Evolutionary conservation across 2,113 vertebrate species (phyloP).

Genomic region (Tenebrosternarchus preto): DNA sequence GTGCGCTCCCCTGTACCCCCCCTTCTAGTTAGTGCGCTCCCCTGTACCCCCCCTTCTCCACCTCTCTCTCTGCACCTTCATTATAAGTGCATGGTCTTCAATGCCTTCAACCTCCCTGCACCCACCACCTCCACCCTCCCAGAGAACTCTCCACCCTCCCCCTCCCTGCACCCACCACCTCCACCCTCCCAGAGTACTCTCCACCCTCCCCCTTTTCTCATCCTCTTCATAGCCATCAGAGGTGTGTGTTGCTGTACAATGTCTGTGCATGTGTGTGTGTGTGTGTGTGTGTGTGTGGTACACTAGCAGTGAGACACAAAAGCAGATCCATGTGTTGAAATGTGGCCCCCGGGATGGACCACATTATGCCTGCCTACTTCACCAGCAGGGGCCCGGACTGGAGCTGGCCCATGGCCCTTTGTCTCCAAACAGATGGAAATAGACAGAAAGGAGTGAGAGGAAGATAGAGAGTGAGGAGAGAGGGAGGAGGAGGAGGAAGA

Average conservation of each 20-base stretch:
- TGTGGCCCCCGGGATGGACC: conserved; percentile 53
- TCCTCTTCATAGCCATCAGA: conserved; percentile 45
- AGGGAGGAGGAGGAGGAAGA: conserved; percentile 29
- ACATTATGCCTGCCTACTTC: conserved; percentile 58
- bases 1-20: conserved; percentile 2
- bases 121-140: background rate
- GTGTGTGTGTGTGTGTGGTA: conserved; percentile 40
- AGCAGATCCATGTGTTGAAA: conserved; percentile 60
- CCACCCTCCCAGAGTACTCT: background rate
- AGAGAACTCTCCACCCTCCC: conserved; percentile 7
- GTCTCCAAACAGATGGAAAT: conserved; percentile 83
- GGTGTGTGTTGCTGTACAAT: conserved; percentile 42
- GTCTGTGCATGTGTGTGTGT: conserved; percentile 22
- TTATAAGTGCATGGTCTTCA: conserved; percentile 44
- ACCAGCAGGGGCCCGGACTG: conserved; percentile 69
- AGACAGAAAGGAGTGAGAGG: conserved; percentile 68
- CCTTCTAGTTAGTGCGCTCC: conserved; percentile 15
- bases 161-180: background rate
- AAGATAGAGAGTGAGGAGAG: conserved; percentile 62
- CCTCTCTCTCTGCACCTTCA: conserved; percentile 38
- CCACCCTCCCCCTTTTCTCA: conserved; percentile 29
- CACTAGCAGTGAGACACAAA: conserved; percentile 53
- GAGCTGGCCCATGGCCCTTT: conserved; percentile 78
- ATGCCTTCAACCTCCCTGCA: conserved; percentile 26
- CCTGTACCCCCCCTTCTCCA: background rate